Percentiles rank a stretch among this genome's conserved stretches.
phyloP scores from a whole-genome alignment of 2,797 vertebrate species.

The Oreortyx pictus region DNA sequence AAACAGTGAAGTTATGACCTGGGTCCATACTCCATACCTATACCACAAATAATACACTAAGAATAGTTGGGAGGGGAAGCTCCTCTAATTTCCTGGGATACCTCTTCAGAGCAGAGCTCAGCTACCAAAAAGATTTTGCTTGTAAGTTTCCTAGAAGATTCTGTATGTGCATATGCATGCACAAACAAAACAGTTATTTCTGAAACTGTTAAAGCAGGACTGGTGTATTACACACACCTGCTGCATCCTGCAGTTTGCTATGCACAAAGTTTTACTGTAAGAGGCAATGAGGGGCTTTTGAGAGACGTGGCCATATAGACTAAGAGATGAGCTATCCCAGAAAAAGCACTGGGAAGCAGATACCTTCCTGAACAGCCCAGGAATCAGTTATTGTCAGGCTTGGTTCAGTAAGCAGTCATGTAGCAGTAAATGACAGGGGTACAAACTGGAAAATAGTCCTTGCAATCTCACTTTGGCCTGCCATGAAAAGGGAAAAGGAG shows the following conservation, averaged over 20 bases:
- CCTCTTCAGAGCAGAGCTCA: background rate
- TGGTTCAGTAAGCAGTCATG: background rate
- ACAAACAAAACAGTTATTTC: background rate
- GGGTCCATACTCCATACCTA: background rate
- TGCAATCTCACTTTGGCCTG: background rate
- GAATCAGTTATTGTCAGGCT: background rate
- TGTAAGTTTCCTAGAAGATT: background rate
- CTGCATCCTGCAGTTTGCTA: background rate
- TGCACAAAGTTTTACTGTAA: background rate
- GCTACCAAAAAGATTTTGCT: background rate
- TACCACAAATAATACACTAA: background rate
- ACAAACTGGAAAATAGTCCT: conserved; percentile 1
- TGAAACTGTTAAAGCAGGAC: background rate
- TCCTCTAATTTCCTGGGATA: background rate
- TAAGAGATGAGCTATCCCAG: background rate
- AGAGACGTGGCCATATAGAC: background rate
- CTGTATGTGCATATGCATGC: background rate
- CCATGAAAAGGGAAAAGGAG: background rate
- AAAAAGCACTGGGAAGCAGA: background rate
- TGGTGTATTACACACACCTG: background rate
- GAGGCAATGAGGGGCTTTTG: background rate
- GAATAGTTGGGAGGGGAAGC: background rate
- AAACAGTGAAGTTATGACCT: background rate
- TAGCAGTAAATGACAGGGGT: background rate
- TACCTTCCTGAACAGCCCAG: background rate